Evolutionary conservation across 2,797 vertebrate genomes (phyloP).

Genomic region (Trematomus bernacchii): DNA sequence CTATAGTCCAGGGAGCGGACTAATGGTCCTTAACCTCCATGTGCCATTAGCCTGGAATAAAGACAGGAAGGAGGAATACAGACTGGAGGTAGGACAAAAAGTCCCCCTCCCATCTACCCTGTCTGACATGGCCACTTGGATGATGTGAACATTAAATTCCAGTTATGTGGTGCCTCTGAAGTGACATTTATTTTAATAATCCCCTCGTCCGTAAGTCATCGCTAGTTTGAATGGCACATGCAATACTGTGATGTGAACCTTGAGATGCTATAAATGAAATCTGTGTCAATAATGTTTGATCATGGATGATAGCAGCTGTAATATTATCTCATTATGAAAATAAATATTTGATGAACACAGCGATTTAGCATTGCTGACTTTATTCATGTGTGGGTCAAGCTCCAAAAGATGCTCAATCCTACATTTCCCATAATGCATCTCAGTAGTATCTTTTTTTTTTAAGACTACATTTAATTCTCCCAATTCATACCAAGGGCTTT

Average conservation of each 20-base stretch:
- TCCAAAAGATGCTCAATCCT: background rate
- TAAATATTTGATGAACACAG: background rate
- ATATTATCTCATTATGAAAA: background rate
- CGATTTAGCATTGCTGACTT: background rate
- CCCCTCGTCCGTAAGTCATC: conserved; percentile 8
- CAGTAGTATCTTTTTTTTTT: background rate
- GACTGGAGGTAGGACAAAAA: conserved; percentile 57
- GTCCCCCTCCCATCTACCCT: conserved; percentile 21
- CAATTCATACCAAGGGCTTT: background rate
- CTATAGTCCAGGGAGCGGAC: conserved; percentile 79
- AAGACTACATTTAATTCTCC: background rate
- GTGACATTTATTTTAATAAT: conserved; percentile 41
- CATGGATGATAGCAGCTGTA: background rate
- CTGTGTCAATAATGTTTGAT: background rate
- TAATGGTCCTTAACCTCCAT: conserved; percentile 82
- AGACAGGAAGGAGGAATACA: conserved; percentile 73
- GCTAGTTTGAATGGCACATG: conserved; percentile 3
- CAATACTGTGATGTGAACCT: background rate
- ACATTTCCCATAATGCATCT: background rate
- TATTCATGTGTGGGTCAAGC: too few relatives aligned
- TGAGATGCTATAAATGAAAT: background rate
- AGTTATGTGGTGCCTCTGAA: conserved; percentile 29
- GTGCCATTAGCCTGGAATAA: conserved; percentile 82
- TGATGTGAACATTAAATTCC: conserved; percentile 64
- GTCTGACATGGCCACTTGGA: conserved; percentile 48